Conservation (phyloP, 37 sponge, comb jelly and placozoan genomes). For the Theonella swinhoei region DNA sequence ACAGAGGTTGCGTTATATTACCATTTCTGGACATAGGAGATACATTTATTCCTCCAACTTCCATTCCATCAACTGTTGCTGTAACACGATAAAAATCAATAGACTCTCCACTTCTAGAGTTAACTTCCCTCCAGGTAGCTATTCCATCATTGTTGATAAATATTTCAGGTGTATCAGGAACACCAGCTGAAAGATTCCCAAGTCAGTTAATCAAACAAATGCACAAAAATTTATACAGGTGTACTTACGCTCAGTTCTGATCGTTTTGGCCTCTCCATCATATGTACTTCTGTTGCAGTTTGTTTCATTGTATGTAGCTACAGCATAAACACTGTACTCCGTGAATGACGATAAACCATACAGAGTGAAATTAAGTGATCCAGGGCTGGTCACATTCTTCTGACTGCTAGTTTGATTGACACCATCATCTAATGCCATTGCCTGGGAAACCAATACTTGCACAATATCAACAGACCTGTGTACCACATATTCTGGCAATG, state of each 20-base stretch:
- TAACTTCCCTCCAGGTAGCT: not conserved
- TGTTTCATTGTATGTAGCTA: not conserved
- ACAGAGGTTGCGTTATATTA: not conserved
- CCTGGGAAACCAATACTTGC: too few relatives aligned
- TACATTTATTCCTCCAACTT: not conserved
- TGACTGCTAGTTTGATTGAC: not conserved
- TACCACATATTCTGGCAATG: not conserved
- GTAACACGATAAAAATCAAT: too few relatives aligned
- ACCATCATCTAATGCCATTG: too few relatives aligned
- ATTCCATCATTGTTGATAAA: not conserved
- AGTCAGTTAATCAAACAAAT: not conserved
- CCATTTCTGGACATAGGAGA: not conserved
- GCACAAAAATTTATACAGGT: not conserved
- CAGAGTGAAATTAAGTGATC: not conserved
- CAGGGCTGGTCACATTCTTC: not conserved
- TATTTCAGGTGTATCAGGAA: not conserved
- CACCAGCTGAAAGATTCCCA: not conserved
- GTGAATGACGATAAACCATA: not conserved
- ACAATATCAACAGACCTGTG: too few relatives aligned
- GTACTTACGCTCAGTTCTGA: not conserved
- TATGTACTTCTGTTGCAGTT: not conserved
- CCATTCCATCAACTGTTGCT: not conserved
- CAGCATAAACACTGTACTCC: not conserved
- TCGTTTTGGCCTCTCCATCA: not conserved
- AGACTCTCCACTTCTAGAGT: not conserved